These are phyloP conservation scores for Whitmania pigra DNA, from an alignment of 1,140 invertebrate genomes.

Conservation along the genomic window DNA sequence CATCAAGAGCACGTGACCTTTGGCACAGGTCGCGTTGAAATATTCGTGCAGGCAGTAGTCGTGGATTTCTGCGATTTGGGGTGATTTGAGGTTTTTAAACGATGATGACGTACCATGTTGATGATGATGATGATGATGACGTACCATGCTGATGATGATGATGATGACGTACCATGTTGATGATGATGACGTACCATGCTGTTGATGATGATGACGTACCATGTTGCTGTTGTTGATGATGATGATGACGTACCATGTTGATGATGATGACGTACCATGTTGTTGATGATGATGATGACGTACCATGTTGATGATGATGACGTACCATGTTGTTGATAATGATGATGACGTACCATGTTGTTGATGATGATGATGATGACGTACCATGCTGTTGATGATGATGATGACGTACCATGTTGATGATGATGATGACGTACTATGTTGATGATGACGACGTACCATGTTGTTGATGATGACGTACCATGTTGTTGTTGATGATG, in stretches of 20 bases:
- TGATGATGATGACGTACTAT: conserved; percentile 9
- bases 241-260: not conserved
- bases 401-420: not conserved
- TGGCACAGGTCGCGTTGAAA: conserved; percentile 6
- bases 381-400: not conserved
- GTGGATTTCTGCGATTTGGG: not conserved
- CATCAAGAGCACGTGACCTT: conserved; percentile 12
- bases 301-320: conserved; percentile 9
- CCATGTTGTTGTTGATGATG: not conserved
- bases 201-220: conserved; percentile 10
- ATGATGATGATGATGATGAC: conserved; percentile 2
- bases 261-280: no score
- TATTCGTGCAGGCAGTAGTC: conserved; percentile 17
- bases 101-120: no score
- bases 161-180: not conserved
- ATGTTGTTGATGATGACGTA: not conserved
- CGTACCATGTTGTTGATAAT: no score
- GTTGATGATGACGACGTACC: conserved; percentile 8
- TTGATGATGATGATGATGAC: conserved; percentile 11
- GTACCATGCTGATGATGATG: conserved; percentile 9
- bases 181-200: no score
- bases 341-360: not conserved
- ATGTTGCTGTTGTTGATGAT: no score
- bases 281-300: conserved; percentile 4
- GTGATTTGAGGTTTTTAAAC: no score